Conservation (phyloP, 1,140 invertebrate species). For the Drosophila willistoni region DNA sequence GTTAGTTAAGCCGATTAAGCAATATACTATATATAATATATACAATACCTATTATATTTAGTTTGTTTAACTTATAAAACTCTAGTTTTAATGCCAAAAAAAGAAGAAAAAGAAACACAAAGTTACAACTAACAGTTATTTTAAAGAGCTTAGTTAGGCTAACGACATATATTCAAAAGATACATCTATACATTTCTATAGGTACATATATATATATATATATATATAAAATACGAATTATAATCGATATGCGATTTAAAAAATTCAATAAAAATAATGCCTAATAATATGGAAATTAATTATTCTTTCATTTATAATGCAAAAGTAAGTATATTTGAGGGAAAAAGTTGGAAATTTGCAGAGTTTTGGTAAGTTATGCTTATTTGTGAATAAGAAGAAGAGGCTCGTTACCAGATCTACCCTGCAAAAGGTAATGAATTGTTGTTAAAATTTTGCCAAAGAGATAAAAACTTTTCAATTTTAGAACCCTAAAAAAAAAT, state of each 20-base stretch:
- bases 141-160: slow-evolving; percentile 13
- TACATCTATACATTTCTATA: not conserved
- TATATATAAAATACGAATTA: not conserved
- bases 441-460: no score
- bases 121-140: slow-evolving; percentile 23
- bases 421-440: no score
- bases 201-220: not conserved
- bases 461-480: no score
- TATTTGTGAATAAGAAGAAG: no score
- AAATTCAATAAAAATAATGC: not conserved
- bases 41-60: not conserved
- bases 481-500: no score
- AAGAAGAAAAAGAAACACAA: slow-evolving; percentile 14
- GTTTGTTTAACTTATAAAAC: slow-evolving; percentile 11
- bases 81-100: slow-evolving; percentile 50
- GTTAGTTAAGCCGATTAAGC: slow-evolving; percentile 29
- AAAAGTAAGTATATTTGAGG: no score
- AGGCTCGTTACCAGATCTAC: no score
- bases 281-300: not conserved
- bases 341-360: no score
- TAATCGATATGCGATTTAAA: slow-evolving; percentile 7
- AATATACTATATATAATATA: not conserved
- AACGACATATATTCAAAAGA: not conserved
- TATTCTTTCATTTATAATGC: not conserved
- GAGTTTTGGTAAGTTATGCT: no score